A percentile compares a stretch with the other conserved stretches of the same genome.
Evolutionary conservation across 1,140 invertebrate genomes (phyloP).

Genomic region (Brachionus calyciflorus): DNA sequence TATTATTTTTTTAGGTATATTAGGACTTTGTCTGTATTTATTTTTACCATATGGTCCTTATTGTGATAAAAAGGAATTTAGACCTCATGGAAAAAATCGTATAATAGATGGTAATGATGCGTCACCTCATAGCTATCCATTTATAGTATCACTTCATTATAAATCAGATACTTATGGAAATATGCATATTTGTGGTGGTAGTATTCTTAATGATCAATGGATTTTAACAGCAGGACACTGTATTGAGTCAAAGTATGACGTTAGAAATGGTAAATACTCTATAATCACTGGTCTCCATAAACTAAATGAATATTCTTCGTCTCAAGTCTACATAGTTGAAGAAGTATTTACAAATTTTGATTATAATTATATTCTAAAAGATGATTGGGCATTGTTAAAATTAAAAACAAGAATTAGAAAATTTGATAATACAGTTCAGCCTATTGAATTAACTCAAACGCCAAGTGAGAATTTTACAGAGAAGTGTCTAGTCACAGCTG

Average conservation of each 20-base stretch:
- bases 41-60: background rate
- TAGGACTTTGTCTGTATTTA: no score
- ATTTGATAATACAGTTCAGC: background rate
- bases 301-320: background rate
- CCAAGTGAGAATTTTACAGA: background rate
- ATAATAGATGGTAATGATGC: slow-evolving; percentile 9
- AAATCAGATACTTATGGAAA: background rate
- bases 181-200: background rate
- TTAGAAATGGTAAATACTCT: background rate
- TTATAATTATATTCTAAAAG: background rate
- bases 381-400: slow-evolving; percentile 1
- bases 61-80: background rate
- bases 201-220: background rate
- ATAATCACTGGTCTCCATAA: background rate
- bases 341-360: background rate
- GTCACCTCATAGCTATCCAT: background rate
- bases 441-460: background rate
- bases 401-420: background rate
- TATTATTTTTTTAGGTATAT: no score
- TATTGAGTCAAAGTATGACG: background rate
- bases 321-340: background rate
- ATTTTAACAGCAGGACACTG: slow-evolving; percentile 16
- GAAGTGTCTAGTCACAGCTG: slow-evolving; percentile 12
- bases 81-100: background rate
- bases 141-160: background rate